Evolutionary conservation across 2,113 vertebrate genomes (phyloP), one percentile per base, ranked within the genome.

Genomic region (Amia ocellicauda): DNA sequence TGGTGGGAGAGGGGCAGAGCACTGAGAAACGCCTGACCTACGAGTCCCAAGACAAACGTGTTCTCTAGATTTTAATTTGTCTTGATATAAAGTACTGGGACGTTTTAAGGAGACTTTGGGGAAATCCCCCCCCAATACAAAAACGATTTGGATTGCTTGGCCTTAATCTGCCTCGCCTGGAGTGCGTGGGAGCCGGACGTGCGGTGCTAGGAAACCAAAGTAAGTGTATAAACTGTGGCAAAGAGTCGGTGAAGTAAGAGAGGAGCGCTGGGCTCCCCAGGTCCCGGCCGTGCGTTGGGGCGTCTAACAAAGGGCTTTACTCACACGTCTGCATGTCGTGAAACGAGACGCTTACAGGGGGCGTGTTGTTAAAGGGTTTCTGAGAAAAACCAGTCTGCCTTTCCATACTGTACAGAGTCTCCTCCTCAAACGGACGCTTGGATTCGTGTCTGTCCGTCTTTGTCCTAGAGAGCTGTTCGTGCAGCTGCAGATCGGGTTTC

Each of bases 191-290:
- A 77, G 79, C 36, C 71, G 78, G 78, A 73, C 1, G 16, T 60
- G 47, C 80, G 81, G 84, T 84, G 90, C 88, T 90, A 90, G 85
- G 77, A 84, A 92, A 94, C 93, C 94, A 94, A 96, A 94, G 92
- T 81, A 80, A 87, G 90, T 81, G 68, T 77, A 63, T 85, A 80
- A 83, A 66, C 71, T 70, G 74, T 69, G 71, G 74, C 80, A 65
- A 73, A 76, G 75, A 69, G 80, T 73, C 56, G 58, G 77, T 72
- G 72, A 79, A 77, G 54, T 11, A 24, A 70, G 63, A 49, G 67
- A 78, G 78, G 66, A 78, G 69, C 78, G 76, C 65, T 45, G 60
- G 66, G 58, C 56, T 54, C 74, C 74, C 64, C 69, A 68, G 47
- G 77, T 73, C 75, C 76, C 51, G n/a, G 70, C 60, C 67, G 74